Evolutionary conservation across 2,888 invertebrate species (phyloP), one percentile per base, ranked within the genome.

Genomic region (Perithous albicinctus): DNA sequence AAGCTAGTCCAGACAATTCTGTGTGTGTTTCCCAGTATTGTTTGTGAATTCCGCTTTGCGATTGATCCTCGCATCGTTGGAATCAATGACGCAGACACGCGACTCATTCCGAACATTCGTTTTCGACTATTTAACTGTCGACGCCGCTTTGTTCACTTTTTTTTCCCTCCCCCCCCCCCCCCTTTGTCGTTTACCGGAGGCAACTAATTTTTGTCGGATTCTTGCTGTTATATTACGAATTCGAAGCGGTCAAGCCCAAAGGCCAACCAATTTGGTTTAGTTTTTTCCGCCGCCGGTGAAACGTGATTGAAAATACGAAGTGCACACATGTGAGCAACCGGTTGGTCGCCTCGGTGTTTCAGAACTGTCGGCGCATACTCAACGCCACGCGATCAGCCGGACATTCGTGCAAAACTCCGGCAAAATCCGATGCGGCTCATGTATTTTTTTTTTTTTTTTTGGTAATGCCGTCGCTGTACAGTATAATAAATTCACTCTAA

Each of bases 401-500:
- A 29, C 56, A 43, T 41, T 23, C 26, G 38, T 7, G 56, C 3
- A 29, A 56, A 59, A 56, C 64, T 10, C 63, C 51, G 64, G 54
- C 43, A 70, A 80, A 79, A 74, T 67, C 32, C 75, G n/a, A n/a
- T 78, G 66, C 88, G 84, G 86, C 85, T 63, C 85, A 81, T 87
- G 88, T 87, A n/a, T n/a, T n/a, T n/a, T n/a, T n/a, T n/a, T n/a
- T n/a, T n/a, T 89, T n/a, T n/a, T 83, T 72, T 85, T 85, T 79
- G 85, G 84, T 81, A 75, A 43, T 63, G 63, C 69, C 48, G 56
- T 85, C 77, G 80, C 59, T 75, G 29, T 87, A 83, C 72, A 67
- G n/a, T 74, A 86, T 84, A 85, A 90, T 90, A 90, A 90, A 90
- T 90, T 90, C 86, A 78, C 85, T 90, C 89, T 87, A 88, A 89